phyloP scores from a whole-genome alignment of 2,888 invertebrate species.

The Melipona bicolor region DNA sequence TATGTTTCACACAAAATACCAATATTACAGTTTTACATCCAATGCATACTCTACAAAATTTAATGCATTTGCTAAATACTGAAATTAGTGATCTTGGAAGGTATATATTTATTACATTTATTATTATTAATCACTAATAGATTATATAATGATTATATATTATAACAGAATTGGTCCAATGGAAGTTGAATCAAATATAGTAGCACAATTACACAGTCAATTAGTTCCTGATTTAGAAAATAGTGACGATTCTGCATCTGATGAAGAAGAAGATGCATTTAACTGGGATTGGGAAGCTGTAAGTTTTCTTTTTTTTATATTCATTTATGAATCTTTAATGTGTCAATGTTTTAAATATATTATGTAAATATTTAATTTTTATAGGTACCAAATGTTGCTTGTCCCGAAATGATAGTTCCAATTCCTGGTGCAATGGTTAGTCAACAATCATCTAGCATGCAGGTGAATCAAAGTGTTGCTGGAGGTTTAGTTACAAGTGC shows the following conservation, averaged over 20 bases:
- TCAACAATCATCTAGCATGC: slow-evolving; percentile 81
- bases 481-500: slow-evolving; percentile 92
- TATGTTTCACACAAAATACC: slow-evolving; percentile 92
- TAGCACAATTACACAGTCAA: slow-evolving; percentile 88
- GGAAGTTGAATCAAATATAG: slow-evolving; percentile 86
- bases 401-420: slow-evolving; percentile 85
- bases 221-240: slow-evolving; percentile 87
- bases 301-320: slow-evolving; percentile 74
- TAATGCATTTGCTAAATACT: slow-evolving; percentile 89
- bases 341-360: neutral
- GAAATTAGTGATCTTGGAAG: slow-evolving; percentile 90
- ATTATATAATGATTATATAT: slow-evolving; percentile 15
- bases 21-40: slow-evolving; percentile 88
- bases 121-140: neutral
- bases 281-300: slow-evolving; percentile 93
- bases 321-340: neutral
- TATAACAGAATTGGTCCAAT: slow-evolving; percentile 86
- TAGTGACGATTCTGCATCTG: slow-evolving; percentile 88
- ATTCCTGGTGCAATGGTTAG: slow-evolving; percentile 79
- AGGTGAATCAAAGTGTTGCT: slow-evolving; percentile 86
- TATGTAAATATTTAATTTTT: slow-evolving; percentile 13
- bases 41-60: slow-evolving; percentile 89
- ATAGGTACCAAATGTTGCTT: slow-evolving; percentile 86
- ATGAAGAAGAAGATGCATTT: slow-evolving; percentile 89
- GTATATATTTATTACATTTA: slow-evolving; percentile 81